Conservation (phyloP, 2,797 vertebrate species). For the Serranus cabrilla region DNA sequence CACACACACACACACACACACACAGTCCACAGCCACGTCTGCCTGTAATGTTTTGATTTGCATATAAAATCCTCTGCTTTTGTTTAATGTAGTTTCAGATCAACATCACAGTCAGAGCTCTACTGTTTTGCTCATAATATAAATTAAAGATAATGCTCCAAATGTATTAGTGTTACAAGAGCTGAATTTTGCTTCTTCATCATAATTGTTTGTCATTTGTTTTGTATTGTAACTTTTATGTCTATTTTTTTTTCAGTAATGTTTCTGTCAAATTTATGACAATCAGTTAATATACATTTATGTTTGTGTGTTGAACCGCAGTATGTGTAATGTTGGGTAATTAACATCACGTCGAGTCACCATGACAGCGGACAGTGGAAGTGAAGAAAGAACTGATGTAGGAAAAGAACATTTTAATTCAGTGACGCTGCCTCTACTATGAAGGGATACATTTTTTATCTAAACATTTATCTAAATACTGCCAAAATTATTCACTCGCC, state of each 20-base stretch:
- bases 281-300: background rate
- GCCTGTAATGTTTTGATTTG: background rate
- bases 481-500: too few relatives aligned
- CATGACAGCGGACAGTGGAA: too few relatives aligned
- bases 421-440: conserved; percentile 36
- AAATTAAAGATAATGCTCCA: background rate
- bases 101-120: too few relatives aligned
- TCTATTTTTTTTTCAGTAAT: background rate
- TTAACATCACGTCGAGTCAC: too few relatives aligned
- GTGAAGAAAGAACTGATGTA: background rate
- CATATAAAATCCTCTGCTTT: background rate
- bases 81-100: background rate
- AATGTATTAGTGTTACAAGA: background rate
- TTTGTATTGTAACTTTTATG: background rate
- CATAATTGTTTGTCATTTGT: too few relatives aligned
- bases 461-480: conserved; percentile 66
- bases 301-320: background rate
- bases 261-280: background rate
- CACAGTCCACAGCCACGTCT: background rate
- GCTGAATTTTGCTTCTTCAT: background rate
- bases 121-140: background rate
- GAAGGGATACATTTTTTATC: conserved; percentile 41
- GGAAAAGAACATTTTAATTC: conserved; percentile 13
- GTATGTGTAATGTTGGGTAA: background rate
- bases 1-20: background rate